These are phyloP conservation scores for Bufo bufo DNA, from an alignment of 2,113 vertebrate genomes.

Conservation along the genomic window DNA sequence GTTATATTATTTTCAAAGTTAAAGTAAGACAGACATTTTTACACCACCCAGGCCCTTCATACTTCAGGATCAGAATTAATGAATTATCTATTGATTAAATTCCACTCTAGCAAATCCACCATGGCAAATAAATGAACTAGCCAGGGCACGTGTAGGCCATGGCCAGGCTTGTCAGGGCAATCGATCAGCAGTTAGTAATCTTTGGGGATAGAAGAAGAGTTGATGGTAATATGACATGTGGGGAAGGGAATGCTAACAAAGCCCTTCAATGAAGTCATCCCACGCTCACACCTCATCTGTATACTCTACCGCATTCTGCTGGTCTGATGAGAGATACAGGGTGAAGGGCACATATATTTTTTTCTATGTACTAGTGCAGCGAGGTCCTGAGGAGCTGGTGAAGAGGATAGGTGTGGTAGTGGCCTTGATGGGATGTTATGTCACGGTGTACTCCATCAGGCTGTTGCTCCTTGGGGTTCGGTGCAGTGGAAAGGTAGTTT, in stretches of 20 bases:
- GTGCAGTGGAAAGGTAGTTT: too few species aligned
- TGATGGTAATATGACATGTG: constrained; percentile 82
- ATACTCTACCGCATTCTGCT: neutral
- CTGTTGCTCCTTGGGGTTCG: too few species aligned
- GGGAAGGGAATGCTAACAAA: constrained; percentile 65
- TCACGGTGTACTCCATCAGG: too few species aligned
- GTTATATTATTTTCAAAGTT: constrained; percentile 84
- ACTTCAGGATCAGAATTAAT: constrained; percentile 83
- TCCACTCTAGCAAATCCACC: constrained; percentile 90
- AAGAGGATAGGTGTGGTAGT: too few species aligned
- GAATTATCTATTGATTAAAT: constrained; percentile 96
- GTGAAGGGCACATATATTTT: neutral
- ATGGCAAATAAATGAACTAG: constrained; percentile 92
- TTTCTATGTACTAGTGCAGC: neutral
- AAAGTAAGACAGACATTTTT: constrained; percentile 71
- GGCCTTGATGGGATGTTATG: too few species aligned
- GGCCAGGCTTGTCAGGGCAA: constrained; percentile 82
- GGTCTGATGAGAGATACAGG: neutral
- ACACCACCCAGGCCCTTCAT: constrained; percentile 65
- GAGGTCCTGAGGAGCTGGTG: too few species aligned
- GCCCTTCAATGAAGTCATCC: constrained; percentile 62
- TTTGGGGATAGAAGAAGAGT: constrained; percentile 79
- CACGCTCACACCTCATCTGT: neutral
- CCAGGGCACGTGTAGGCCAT: constrained; percentile 83
- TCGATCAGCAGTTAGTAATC: constrained; percentile 88